These are phyloP conservation scores for Temnothorax curvispinosus DNA, from an alignment of 1,140 invertebrate species.

Conservation along the genomic window DNA sequence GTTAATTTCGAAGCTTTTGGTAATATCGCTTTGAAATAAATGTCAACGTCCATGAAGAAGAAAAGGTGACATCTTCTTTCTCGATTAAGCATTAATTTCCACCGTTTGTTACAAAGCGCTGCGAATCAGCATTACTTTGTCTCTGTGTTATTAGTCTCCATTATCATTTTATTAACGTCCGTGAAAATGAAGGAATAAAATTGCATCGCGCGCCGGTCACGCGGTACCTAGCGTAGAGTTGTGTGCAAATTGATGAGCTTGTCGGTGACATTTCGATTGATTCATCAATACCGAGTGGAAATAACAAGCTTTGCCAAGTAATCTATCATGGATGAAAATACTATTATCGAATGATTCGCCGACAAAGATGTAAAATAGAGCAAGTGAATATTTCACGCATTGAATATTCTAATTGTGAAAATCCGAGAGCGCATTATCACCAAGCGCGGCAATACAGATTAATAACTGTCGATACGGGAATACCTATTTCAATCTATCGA, in stretches of 20 bases:
- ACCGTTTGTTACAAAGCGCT: conserved; percentile 28
- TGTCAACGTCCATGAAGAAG: neutral
- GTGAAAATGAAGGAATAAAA: conserved; percentile 45
- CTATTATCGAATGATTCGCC: conserved; percentile 62
- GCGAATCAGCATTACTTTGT: conserved; percentile 16
- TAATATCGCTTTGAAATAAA: neutral
- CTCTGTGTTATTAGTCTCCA: conserved; percentile 38
- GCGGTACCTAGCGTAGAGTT: conserved; percentile 39
- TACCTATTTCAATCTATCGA: conserved; percentile 49
- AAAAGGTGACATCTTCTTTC: neutral
- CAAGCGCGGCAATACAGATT: conserved; percentile 52
- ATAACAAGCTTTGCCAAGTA: conserved; percentile 71
- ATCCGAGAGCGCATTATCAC: conserved; percentile 49
- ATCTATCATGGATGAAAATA: conserved; percentile 67
- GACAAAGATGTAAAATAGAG: conserved; percentile 29
- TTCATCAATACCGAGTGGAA: conserved; percentile 60
- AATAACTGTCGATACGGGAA: conserved; percentile 46
- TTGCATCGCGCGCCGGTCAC: conserved; percentile 45
- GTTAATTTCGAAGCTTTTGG: neutral
- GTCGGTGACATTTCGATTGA: conserved; percentile 55
- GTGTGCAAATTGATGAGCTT: conserved; percentile 40
- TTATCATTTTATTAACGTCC: conserved; percentile 34
- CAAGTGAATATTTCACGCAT: conserved; percentile 46
- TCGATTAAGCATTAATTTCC: conserved; percentile 16
- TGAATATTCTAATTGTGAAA: conserved; percentile 58